A percentile compares a stretch with the other conserved stretches of the same genome.
phyloP scores from a whole-genome alignment of 2,888 invertebrate genomes.

The Crocallis elinguaria region DNA sequence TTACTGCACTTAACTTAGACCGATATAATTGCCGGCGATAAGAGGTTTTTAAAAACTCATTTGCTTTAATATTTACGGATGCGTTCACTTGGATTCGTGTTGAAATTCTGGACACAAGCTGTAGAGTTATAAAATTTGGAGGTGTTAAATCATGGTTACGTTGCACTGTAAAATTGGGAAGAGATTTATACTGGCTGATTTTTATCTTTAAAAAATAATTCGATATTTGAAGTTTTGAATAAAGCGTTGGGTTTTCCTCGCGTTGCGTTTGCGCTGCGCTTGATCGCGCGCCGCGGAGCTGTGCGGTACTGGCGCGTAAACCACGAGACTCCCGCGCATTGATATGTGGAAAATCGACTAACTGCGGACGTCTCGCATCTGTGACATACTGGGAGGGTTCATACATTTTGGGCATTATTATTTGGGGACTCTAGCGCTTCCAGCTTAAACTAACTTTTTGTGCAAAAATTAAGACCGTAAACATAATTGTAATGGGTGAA shows the following conservation, averaged over 20 bases:
- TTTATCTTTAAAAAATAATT: neutral
- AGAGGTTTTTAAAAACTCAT: slow-evolving; percentile 67
- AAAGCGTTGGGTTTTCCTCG: slow-evolving; percentile 42
- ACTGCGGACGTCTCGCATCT: slow-evolving; percentile 47
- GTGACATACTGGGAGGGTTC: slow-evolving; percentile 46
- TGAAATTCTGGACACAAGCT: slow-evolving; percentile 41
- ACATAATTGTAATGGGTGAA: too few relatives aligned
- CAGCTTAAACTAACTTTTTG: too few relatives aligned
- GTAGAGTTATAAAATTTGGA: slow-evolving; percentile 22
- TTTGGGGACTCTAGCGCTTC: too few relatives aligned
- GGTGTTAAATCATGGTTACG: slow-evolving; percentile 3
- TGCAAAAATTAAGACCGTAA: too few relatives aligned
- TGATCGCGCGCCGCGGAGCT: slow-evolving; percentile 65
- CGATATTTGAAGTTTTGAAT: slow-evolving; percentile 23
- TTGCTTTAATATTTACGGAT: slow-evolving; percentile 53
- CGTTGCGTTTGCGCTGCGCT: slow-evolving; percentile 60
- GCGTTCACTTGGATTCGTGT: slow-evolving; percentile 41
- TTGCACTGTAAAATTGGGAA: slow-evolving; percentile 15
- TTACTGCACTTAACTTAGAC: slow-evolving; percentile 65
- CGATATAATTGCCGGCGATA: slow-evolving; percentile 61
- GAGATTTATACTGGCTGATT: slow-evolving; percentile 2
- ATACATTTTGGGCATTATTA: neutral
- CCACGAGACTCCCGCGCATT: slow-evolving; percentile 63
- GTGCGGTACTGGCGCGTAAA: slow-evolving; percentile 72
- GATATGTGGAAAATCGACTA: slow-evolving; percentile 71